These are phyloP conservation scores for Dilophus febrilis DNA, from an alignment of 2,888 invertebrate genomes.

Conservation along the genomic window DNA sequence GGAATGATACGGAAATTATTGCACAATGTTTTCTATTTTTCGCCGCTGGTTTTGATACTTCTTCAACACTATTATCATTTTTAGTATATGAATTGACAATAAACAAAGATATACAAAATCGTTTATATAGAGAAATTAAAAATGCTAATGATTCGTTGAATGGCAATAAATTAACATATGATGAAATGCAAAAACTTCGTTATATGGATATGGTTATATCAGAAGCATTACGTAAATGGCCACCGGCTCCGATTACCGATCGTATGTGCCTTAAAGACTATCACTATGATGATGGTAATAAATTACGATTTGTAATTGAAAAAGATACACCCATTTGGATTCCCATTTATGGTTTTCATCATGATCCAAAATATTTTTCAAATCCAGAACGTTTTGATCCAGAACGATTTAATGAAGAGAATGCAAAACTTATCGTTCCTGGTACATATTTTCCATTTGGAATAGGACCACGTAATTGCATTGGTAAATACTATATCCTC, in stretches of 20 bases:
- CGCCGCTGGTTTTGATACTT: slow-evolving; percentile 32
- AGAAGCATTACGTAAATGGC: slow-evolving; percentile 6
- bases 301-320: background rate
- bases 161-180: slow-evolving; percentile 32
- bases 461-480: slow-evolving; percentile 8
- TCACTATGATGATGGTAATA: background rate
- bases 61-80: slow-evolving; percentile 28
- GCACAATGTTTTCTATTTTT: slow-evolving; percentile 26
- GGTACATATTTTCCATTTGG: slow-evolving; percentile 10
- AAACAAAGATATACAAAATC: slow-evolving; percentile 34
- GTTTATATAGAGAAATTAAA: slow-evolving; percentile 31
- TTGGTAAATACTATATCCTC: slow-evolving; percentile 1
- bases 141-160: slow-evolving; percentile 23
- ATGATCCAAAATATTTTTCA: background rate
- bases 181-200: slow-evolving; percentile 34
- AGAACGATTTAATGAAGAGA: slow-evolving; percentile 17
- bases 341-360: background rate
- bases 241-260: slow-evolving; percentile 3
- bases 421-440: slow-evolving; percentile 5
- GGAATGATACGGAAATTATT: slow-evolving; percentile 10
- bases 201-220: slow-evolving; percentile 38
- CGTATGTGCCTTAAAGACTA: background rate
- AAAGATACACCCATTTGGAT: background rate
- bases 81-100: slow-evolving; percentile 33
- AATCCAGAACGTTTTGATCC: slow-evolving; percentile 18